phyloP scores from a whole-genome alignment of 1,140 invertebrate genomes.

The Archivesica marissinica region DNA sequence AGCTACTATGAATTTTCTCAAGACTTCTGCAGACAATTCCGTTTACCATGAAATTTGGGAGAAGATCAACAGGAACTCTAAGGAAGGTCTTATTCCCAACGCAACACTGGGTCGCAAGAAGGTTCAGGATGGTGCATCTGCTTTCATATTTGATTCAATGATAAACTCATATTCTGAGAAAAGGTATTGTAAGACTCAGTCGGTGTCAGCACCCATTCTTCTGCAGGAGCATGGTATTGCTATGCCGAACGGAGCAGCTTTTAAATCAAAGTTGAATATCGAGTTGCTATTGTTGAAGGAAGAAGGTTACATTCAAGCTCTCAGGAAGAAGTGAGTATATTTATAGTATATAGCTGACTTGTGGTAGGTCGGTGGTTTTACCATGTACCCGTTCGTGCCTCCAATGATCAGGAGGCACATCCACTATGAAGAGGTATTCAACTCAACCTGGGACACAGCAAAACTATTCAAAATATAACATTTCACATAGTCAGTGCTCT shows the following conservation, averaged over 20 bases:
- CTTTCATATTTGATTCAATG: slow-evolving; percentile 79
- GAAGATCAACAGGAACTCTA: slow-evolving; percentile 61
- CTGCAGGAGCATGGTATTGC: slow-evolving; percentile 80
- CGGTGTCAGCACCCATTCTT: slow-evolving; percentile 72
- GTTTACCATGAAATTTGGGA: slow-evolving; percentile 69
- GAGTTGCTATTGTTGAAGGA: slow-evolving; percentile 76
- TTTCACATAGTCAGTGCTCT: too few species aligned
- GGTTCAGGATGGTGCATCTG: slow-evolving; percentile 65
- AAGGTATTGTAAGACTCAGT: slow-evolving; percentile 73
- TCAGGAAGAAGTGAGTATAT: slow-evolving; percentile 75
- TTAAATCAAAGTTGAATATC: slow-evolving; percentile 78
- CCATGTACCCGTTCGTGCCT: too few species aligned
- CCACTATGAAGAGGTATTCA: too few species aligned
- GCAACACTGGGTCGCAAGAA: slow-evolving; percentile 64
- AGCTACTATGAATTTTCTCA: slow-evolving; percentile 78
- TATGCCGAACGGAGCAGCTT: slow-evolving; percentile 75
- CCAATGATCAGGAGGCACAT: too few species aligned
- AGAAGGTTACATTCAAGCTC: slow-evolving; percentile 66
- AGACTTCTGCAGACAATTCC: slow-evolving; percentile 61
- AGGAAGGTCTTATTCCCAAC: slow-evolving; percentile 68
- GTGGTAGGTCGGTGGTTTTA: too few species aligned
- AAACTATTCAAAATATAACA: too few species aligned
- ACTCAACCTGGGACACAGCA: too few species aligned
- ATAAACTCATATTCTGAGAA: slow-evolving; percentile 76
- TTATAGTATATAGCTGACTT: too few species aligned